Base-by-base conservation (phyloP, 92 coral and sea anemone genomes). In the Pocillopora meandrina region DNA sequence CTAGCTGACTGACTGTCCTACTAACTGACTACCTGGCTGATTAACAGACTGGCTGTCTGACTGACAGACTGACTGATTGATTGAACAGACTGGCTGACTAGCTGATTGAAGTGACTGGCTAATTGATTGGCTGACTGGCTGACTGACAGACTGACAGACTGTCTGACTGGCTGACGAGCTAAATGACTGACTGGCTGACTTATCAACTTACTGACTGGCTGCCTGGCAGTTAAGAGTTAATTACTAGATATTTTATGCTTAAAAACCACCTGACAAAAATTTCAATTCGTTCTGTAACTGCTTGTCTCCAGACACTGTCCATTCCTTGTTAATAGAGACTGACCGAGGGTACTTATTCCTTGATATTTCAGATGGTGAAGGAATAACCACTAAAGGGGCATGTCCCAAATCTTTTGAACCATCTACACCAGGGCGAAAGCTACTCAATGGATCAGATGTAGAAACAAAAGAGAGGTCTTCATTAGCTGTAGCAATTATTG, bases 251-350 rank as follows among this genome's bases (percentile, higher is more conserved):
- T 11, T 61, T 12, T 6, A 57, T 52, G 10, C 19, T 26, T 47
- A 21, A 6, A 12, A 20, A 76, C 26, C 60, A 89, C 92, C 88
- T 78, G 90, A 63, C 26, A 92, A 72, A 68, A 82, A 62, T 19
- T 78, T 61, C 2, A 87, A 82, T 73, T 92, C 92, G 20, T 79
- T 89, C 71, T 86, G 78, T 47, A 89, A 78, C 20, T 67, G 71
- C 16, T 71, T 61, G 20, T 87, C 83, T 2, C 90, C 84, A 69
- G 61, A 80, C 19, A 92, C 76, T 20, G 75, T 76, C 95, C 95
- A 92, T 17, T 84, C 85, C 31, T 72, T 72, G 23, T 62, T 84
- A 52, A 89, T 23, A 74, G 5, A 56, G 2, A 74, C 36, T 55
- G 6, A 21, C 16, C n/a, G 6, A 14, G 11, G n/a, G 5, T 12